Conservation (phyloP, 2,113 vertebrate species). For the Rattus norvegicus region GRCr8 NC_086039.1:52198501-52199000, state of each 20-base stretch:
- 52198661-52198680: slow-evolving; percentile 6
- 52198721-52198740: not conserved
- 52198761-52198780: slow-evolving; percentile 53
- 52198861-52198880: not conserved
- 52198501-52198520: slow-evolving; percentile 10
- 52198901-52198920: not conserved
- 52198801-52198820: slow-evolving; percentile 40
- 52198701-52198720: slow-evolving; percentile 36
- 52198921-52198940: not conserved
- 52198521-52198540: not conserved
- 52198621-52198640: slow-evolving; percentile 16
- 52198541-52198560: slow-evolving; percentile 18
- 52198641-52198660: not conserved
- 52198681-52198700: slow-evolving; percentile 31
- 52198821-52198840: slow-evolving; percentile 57
- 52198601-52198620: not conserved
- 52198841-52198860: slow-evolving; percentile 35
- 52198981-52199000: not conserved
- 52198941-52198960: not conserved
- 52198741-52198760: slow-evolving; percentile 43
- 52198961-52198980: not conserved
- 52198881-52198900: slow-evolving; percentile 21
- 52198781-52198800: slow-evolving; percentile 28
- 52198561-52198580: not conserved
- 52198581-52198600: not conserved